These are phyloP conservation scores for Buathra laborator DNA, from an alignment of 2,888 invertebrate species.

Conservation along the genomic window DNA sequence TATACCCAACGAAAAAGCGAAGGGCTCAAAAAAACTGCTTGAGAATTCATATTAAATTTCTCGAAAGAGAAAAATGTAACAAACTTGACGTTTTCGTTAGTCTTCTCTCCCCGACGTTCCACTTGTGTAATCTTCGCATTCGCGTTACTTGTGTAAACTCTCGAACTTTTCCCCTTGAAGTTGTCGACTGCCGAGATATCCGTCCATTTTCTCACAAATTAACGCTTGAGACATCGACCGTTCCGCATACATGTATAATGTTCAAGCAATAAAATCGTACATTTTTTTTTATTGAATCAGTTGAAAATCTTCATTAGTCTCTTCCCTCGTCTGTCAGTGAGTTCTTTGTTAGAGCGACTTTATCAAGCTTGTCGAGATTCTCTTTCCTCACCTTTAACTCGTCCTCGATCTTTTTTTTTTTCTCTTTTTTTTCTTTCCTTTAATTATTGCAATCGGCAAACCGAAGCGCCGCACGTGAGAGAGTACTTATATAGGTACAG, in stretches of 20 bases:
- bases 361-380: not conserved
- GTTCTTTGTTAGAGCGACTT: not conserved
- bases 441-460: slow-evolving; percentile 1
- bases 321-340: not conserved
- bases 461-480: not conserved
- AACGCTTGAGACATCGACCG: not conserved
- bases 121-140: slow-evolving; percentile 40
- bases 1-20: too few species aligned
- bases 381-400: slow-evolving; percentile 1
- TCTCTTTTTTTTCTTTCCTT: not conserved
- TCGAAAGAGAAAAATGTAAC: not conserved
- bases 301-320: not conserved
- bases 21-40: not conserved
- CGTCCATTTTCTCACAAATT: not conserved
- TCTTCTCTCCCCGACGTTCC: not conserved
- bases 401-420: not conserved
- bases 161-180: slow-evolving; percentile 1
- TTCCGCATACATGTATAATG: not conserved
- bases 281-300: too few species aligned
- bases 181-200: not conserved
- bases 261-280: too few species aligned
- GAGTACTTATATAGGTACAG: not conserved
- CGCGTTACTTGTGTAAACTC: slow-evolving; percentile 42
- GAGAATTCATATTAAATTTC: not conserved
- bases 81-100: slow-evolving; percentile 19